These are phyloP conservation scores for Andrena praecox DNA, from an alignment of 2,888 invertebrate species.

Conservation along the genomic window DNA sequence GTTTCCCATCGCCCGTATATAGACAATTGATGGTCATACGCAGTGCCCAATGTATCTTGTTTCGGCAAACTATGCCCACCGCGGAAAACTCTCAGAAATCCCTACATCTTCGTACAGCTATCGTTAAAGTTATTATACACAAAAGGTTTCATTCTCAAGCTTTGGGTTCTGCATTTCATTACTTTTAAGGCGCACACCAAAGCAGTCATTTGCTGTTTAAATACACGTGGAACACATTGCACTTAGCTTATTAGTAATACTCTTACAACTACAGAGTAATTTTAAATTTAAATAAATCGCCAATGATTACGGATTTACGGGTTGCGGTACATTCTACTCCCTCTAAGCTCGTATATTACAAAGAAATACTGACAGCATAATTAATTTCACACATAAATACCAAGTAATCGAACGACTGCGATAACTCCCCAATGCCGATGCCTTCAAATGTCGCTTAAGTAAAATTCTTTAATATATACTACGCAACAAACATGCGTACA, in stretches of 20 bases:
- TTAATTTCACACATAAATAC: conserved; percentile 45
- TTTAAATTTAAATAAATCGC: conserved; percentile 65
- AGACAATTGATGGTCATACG: conserved; percentile 32
- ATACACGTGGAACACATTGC: conserved; percentile 80
- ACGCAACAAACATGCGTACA: conserved; percentile 41
- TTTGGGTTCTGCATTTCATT: conserved; percentile 69
- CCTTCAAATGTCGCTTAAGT: conserved; percentile 26
- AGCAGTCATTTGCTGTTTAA: conserved; percentile 76
- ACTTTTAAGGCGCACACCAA: conserved; percentile 76
- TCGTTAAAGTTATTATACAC: conserved; percentile 63
- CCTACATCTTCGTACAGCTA: conserved; percentile 47
- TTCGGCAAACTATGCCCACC: conserved; percentile 59
- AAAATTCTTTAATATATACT: conserved; percentile 35
- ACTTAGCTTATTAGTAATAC: conserved; percentile 77
- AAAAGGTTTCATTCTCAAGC: conserved; percentile 64
- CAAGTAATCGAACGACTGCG: conserved; percentile 14
- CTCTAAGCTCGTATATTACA: conserved; percentile 65
- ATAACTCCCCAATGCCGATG: conserved; percentile 24
- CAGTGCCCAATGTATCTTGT: conserved; percentile 51
- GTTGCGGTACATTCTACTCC: conserved; percentile 60
- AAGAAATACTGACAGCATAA: conserved; percentile 71
- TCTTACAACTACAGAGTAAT: conserved; percentile 66
- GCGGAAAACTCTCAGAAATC: conserved; percentile 50
- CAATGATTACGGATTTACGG: conserved; percentile 51
- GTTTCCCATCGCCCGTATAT: conserved; percentile 14